Evolutionary conservation across 2,113 vertebrate genomes (phyloP).

Genomic region (Anser brachyrhynchus): DNA sequence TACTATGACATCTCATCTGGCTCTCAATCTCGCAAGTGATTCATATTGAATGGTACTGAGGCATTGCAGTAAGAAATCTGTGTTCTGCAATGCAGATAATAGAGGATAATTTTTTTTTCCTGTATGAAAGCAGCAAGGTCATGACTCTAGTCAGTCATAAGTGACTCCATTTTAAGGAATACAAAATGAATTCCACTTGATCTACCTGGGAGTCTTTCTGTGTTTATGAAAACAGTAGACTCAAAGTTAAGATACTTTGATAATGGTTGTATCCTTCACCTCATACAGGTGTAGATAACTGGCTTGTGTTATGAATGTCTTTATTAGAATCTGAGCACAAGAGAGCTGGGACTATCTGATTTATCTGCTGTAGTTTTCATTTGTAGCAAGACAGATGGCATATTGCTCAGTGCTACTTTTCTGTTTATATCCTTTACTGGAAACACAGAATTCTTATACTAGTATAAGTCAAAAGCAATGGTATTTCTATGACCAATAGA

Average conservation of each 20-base stretch:
- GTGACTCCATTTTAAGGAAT: not conserved
- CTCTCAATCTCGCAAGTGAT: not conserved
- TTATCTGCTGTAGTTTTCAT: not conserved
- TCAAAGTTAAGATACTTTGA: not conserved
- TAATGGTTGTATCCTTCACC: not conserved
- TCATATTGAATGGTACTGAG: not conserved
- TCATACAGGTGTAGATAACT: not conserved
- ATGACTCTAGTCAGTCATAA: not conserved
- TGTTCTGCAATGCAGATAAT: not conserved
- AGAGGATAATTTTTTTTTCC: not conserved
- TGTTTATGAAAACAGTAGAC: not conserved
- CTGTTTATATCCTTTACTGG: not conserved
- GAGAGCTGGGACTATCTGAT: not conserved
- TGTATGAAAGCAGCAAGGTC: not conserved
- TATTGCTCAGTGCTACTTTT: not conserved
- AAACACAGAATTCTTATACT: not conserved
- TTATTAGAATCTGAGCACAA: not conserved
- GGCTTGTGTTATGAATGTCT: not conserved
- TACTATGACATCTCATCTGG: not conserved
- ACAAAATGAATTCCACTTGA: not conserved
- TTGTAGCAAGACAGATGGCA: not conserved
- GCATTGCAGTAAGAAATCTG: not conserved
- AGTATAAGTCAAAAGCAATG: not conserved
- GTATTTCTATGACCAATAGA: not conserved
- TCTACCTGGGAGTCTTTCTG: not conserved